A percentile compares a stretch with the other conserved stretches of the same genome.
Conservation (phyloP, 2,113 vertebrate species). For the Odocoileus hemionus region DNA sequence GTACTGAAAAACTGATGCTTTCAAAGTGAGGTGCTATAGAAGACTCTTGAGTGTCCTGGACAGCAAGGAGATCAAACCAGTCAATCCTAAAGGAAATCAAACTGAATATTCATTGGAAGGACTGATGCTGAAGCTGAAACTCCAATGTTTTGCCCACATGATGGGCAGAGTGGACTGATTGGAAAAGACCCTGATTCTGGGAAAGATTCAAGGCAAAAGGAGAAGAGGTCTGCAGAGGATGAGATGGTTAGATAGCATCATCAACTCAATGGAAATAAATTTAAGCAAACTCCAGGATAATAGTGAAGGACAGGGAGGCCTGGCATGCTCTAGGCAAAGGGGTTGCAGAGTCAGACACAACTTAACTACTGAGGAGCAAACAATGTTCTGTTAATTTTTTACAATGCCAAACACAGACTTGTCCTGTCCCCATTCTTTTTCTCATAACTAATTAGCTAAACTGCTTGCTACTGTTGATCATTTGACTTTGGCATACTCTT, state of each 20-base stretch:
- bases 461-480: background rate
- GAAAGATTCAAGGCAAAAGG: background rate
- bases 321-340: background rate
- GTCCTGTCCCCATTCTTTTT: background rate
- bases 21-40: background rate
- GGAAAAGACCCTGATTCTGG: background rate
- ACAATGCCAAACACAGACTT: background rate
- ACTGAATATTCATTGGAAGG: background rate
- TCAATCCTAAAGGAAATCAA: background rate
- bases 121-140: background rate
- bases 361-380: background rate
- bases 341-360: rapidly evolving
- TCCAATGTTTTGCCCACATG: background rate
- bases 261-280: background rate
- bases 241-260: background rate
- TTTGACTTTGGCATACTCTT: background rate
- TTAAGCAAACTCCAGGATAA: background rate
- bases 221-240: background rate
- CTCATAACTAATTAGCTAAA: background rate
- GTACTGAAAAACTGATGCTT: background rate
- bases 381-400: background rate
- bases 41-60: background rate
- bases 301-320: background rate
- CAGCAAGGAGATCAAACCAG: background rate
- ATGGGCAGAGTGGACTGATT: background rate